Percentiles rank a stretch among this genome's conserved stretches.
phyloP scores from a whole-genome alignment of 1,140 invertebrate species.

The Nylanderia fulva region DNA sequence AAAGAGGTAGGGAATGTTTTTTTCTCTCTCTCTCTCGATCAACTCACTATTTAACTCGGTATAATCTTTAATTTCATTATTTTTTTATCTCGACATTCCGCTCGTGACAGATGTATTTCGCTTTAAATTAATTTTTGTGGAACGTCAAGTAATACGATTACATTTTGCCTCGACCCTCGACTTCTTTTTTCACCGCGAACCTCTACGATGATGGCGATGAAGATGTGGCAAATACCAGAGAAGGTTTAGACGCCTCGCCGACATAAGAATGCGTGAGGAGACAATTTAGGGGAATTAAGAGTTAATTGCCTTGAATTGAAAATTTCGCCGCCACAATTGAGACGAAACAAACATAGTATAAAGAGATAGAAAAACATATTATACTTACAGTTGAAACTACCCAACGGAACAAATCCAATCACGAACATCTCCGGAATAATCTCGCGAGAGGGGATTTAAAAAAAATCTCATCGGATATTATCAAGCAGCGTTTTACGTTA shows the following conservation, averaged over 20 bases:
- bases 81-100: constrained; percentile 28
- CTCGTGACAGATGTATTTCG: not conserved
- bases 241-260: constrained; percentile 36
- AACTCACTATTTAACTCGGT: not conserved
- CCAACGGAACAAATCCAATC: not conserved
- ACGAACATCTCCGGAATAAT: not conserved
- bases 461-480: not conserved
- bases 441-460: too few relatives aligned
- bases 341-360: not conserved
- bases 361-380: constrained; percentile 28
- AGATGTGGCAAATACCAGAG: constrained; percentile 16
- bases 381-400: too few relatives aligned
- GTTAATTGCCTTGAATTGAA: constrained; percentile 54
- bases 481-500: not conserved
- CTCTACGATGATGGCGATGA: not conserved
- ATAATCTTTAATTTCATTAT: not conserved
- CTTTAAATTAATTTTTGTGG: constrained; percentile 50
- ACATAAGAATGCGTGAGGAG: constrained; percentile 56
- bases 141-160: constrained; percentile 45
- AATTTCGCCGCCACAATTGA: constrained; percentile 46
- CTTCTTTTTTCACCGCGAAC: constrained; percentile 17
- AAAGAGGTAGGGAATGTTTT: not conserved
- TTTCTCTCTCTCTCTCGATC: too few relatives aligned
- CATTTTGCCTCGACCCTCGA: constrained; percentile 26
- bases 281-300: constrained; percentile 50